Conservation (phyloP, 2,888 invertebrate species). For the Laothoe populi region DNA sequence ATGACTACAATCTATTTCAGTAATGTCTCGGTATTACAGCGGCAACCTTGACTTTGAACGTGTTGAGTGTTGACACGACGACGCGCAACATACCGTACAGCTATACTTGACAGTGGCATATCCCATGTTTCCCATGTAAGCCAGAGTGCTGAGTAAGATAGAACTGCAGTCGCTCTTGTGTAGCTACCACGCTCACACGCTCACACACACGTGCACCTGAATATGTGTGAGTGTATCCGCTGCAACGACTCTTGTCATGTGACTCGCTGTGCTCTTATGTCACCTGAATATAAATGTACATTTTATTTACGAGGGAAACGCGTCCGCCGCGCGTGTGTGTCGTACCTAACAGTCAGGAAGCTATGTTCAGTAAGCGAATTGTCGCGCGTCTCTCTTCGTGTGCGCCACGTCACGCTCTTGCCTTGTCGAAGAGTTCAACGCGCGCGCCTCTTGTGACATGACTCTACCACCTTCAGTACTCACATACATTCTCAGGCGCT, state of each 20-base stretch:
- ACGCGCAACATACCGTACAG: no score
- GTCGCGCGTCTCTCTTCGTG: not conserved
- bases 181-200: not conserved
- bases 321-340: not conserved
- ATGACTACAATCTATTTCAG: not conserved
- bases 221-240: not conserved
- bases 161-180: not conserved
- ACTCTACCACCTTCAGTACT: not conserved
- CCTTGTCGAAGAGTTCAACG: slow-evolving; percentile 16
- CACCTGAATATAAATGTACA: slow-evolving; percentile 5
- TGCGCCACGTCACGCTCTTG: not conserved
- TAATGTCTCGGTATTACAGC: not conserved
- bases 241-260: not conserved
- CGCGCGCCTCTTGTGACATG: not conserved
- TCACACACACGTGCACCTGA: not conserved
- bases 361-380: not conserved
- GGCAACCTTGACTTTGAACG: slow-evolving; percentile 4
- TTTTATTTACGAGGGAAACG: slow-evolving; percentile 11
- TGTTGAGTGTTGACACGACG: no score
- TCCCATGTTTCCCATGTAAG: no score
- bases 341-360: not conserved
- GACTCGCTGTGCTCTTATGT: slow-evolving; percentile 3
- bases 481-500: not conserved
- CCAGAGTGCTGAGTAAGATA: no score
- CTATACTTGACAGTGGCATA: no score